Evolutionary conservation across 2,113 vertebrate species (phyloP).

Genomic region (Thomomys bottae): DNA sequence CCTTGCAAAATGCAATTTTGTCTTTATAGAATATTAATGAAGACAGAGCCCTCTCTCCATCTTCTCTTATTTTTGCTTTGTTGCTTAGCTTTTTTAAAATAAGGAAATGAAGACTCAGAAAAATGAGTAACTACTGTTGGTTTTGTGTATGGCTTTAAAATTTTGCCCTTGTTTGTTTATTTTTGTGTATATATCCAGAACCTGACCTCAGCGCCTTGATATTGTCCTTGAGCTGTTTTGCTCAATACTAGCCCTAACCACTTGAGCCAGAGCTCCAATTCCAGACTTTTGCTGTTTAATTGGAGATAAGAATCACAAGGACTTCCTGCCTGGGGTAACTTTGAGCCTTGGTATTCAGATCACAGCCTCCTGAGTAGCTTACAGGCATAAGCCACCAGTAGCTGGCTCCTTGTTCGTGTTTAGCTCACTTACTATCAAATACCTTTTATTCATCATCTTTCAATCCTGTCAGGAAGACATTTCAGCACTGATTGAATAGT

Average conservation of each 20-base stretch:
- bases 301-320: too few relatives aligned
- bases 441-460: not conserved
- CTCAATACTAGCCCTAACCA: too few relatives aligned
- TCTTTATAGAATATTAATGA: constrained; percentile 32
- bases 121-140: not conserved
- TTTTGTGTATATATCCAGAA: too few relatives aligned
- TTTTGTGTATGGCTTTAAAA: not conserved
- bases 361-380: too few relatives aligned
- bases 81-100: not conserved
- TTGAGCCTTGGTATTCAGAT: too few relatives aligned
- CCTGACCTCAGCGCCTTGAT: too few relatives aligned
- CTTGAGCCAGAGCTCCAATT: too few relatives aligned
- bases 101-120: not conserved
- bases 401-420: not conserved
- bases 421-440: not conserved
- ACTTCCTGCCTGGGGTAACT: too few relatives aligned
- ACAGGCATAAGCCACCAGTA: too few relatives aligned
- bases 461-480: not conserved
- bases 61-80: not conserved
- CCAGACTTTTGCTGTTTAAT: too few relatives aligned
- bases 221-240: too few relatives aligned
- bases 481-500: not conserved
- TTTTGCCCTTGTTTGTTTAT: not conserved
- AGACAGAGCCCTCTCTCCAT: not conserved
- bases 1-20: not conserved